Conservation (phyloP, 2,113 vertebrate genomes). For the Daboia siamensis region DNA sequence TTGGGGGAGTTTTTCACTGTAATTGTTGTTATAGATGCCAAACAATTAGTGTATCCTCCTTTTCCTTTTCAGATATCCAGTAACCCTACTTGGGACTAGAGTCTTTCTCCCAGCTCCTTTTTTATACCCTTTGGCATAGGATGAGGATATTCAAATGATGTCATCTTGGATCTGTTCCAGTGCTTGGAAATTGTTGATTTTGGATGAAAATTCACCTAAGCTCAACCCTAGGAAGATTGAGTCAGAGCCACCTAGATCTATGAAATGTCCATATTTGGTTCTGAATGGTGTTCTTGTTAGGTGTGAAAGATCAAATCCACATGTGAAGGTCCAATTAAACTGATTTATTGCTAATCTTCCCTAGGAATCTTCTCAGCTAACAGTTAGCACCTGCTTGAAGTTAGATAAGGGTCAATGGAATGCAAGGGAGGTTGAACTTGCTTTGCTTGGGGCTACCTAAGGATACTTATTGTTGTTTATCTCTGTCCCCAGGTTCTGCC, state of each 20-base stretch:
- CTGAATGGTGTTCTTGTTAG: background rate
- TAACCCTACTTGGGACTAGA: background rate
- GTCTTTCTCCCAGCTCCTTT: background rate
- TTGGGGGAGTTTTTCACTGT: background rate
- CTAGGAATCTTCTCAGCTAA: background rate
- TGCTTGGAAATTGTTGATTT: background rate
- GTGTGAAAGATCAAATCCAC: background rate
- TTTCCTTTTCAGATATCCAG: background rate
- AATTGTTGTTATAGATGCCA: background rate
- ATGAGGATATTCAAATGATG: background rate
- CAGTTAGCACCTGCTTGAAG: background rate
- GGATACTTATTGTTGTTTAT: background rate
- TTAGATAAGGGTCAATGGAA: background rate
- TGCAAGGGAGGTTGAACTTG: background rate
- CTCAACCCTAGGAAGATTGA: background rate
- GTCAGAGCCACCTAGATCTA: background rate
- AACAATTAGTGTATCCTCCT: background rate
- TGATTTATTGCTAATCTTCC: background rate
- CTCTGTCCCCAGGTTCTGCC: background rate
- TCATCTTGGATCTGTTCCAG: background rate
- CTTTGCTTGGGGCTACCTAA: background rate
- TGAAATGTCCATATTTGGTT: background rate
- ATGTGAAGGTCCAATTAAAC: background rate
- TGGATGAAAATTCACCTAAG: background rate
- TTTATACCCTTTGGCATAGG: background rate